A percentile compares a stretch with the other conserved stretches of the same genome.
phyloP scores from a whole-genome alignment of 2,113 vertebrate species.

The Grallaria varia region DNA sequence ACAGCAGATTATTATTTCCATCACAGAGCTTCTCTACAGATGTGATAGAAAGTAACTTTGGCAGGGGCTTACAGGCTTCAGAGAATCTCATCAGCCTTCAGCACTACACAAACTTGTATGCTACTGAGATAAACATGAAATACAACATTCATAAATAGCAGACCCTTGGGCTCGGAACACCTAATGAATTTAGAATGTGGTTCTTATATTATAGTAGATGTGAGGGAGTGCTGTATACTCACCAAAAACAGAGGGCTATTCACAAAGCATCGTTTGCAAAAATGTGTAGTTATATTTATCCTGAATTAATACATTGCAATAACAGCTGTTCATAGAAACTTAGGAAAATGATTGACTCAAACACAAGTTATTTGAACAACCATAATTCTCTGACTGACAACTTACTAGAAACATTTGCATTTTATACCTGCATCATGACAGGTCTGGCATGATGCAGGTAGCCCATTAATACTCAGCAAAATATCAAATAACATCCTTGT shows the following conservation, averaged over 20 bases:
- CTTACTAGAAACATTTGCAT: background rate
- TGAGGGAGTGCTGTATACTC: background rate
- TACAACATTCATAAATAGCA: conserved; percentile 52
- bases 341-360: background rate
- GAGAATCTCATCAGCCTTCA: conserved; percentile 52
- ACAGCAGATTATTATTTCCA: conserved; percentile 56
- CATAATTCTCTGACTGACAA: background rate
- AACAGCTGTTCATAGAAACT: background rate
- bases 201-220: background rate
- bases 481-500: background rate
- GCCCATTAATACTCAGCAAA: background rate
- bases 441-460: background rate
- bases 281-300: background rate
- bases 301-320: background rate
- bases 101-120: background rate
- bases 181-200: conserved; percentile 17
- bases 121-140: conserved; percentile 62
- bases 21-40: conserved; percentile 31
- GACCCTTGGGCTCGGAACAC: conserved; percentile 20
- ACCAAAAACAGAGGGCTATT: background rate
- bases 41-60: conserved; percentile 41
- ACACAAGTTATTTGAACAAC: background rate
- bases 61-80: background rate
- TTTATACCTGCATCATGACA: background rate
- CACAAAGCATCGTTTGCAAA: background rate